These are phyloP conservation scores for Dicrostonyx torquatus DNA, from an alignment of 2,797 vertebrate genomes.

Conservation along the genomic window DNA sequence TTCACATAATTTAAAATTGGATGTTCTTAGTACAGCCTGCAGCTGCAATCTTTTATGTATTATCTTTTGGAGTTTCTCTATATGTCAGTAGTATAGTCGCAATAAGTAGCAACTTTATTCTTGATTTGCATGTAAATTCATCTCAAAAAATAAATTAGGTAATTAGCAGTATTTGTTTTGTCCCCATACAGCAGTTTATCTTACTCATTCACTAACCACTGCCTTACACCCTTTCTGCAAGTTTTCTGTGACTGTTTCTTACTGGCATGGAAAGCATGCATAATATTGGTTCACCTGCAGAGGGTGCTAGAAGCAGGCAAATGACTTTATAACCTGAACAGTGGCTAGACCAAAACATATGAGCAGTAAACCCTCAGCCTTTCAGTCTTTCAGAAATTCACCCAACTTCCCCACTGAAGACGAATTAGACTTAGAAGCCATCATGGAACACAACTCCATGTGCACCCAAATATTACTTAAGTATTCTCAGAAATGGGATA, in stretches of 20 bases:
- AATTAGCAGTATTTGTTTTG: constrained; percentile 2
- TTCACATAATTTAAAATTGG: constrained; percentile 47
- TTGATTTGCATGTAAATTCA: not conserved
- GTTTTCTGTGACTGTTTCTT: constrained; percentile 7
- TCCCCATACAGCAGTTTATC: constrained; percentile 8
- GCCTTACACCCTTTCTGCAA: constrained; percentile 3
- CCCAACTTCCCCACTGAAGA: constrained; percentile 66
- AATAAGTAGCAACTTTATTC: constrained; percentile 3
- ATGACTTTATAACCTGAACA: constrained; percentile 53
- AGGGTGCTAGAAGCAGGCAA: constrained; percentile 88
- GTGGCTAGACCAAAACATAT: constrained; percentile 59
- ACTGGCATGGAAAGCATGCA: constrained; percentile 44
- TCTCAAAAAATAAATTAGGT: not conserved
- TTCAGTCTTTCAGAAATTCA: constrained; percentile 39
- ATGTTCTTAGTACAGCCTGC: not conserved
- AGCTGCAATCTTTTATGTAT: not conserved
- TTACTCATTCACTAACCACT: constrained; percentile 35
- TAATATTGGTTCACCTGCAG: constrained; percentile 85
- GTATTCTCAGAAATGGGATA: not conserved
- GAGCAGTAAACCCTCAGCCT: constrained; percentile 13
- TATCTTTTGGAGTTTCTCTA: not conserved
- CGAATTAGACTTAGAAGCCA: constrained; percentile 18
- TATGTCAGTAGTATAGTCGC: not conserved
- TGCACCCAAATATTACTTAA: not conserved
- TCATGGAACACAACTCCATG: not conserved